Evolutionary conservation across 2,888 invertebrate species (phyloP).

Genomic region (Pollenia angustigena): DNA sequence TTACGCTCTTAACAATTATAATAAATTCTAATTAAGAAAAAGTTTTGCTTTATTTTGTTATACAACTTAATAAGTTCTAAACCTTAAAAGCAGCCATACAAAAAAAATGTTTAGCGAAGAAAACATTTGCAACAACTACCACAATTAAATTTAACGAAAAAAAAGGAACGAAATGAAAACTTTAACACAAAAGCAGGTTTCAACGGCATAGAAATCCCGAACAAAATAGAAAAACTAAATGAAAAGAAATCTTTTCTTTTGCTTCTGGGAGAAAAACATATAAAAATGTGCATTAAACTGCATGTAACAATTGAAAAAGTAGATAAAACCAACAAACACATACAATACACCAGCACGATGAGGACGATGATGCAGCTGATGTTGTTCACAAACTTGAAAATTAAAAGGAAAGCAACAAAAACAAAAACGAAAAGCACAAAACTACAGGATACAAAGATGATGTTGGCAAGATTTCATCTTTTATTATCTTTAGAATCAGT

Average conservation of each 20-base stretch:
- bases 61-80: constrained; percentile 58
- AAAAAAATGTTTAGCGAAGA: not conserved
- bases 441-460: constrained; percentile 46
- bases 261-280: not conserved
- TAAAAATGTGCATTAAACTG: constrained; percentile 63
- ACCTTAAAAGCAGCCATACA: constrained; percentile 15
- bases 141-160: constrained; percentile 51
- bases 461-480: constrained; percentile 60
- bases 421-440: constrained; percentile 36
- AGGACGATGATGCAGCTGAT: constrained; percentile 59
- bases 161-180: constrained; percentile 2
- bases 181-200: constrained; percentile 49
- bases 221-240: constrained; percentile 43
- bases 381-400: constrained; percentile 59
- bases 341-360: constrained; percentile 27
- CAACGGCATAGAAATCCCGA: constrained; percentile 58
- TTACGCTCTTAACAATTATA: constrained; percentile 28
- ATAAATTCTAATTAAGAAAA: constrained; percentile 64
- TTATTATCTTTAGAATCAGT: constrained; percentile 29
- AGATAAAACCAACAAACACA: constrained; percentile 14
- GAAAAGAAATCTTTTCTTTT: constrained; percentile 47
- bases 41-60: constrained; percentile 12
- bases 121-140: constrained; percentile 49
- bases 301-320: constrained; percentile 59
- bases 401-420: constrained; percentile 25